Evolutionary conservation across 1,140 invertebrate species (phyloP), one percentile per base, ranked within the genome.

Genomic region (Himalopsyche phryganea): DNA sequence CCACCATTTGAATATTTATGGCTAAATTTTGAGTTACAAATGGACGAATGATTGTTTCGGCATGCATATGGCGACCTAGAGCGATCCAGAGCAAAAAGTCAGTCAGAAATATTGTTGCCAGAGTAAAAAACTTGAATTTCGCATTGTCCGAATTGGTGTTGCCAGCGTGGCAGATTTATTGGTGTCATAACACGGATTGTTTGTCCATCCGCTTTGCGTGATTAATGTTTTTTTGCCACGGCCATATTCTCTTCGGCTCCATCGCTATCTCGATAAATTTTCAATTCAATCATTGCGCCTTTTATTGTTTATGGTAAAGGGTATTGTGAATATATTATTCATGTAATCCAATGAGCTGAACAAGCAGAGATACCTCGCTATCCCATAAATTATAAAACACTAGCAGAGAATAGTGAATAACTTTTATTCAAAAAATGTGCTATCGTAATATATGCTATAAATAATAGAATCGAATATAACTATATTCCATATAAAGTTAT

Each of bases 191-290:
- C 33, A 40, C 33, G 14, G 14, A 20, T 28, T 23, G 14, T 38
- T 53, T 48, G 56, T 58, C 41, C 40, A 45, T 51, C 56, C 41
- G 41, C 32, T 36, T 9, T 14, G 47, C 38, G 11, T 59, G 57
- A 59, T 59, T 48, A 53, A 59, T 45, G 56, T 33, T 35, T 28
- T 28, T 28, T 50, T 52, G 49, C 50, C 32, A 36, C 11, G 33
- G 36, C 38, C 42, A 38, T 53, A 47, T 59, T 53, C 23, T 41
- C 13, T 41, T 10, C 48, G 11, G 40, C 18, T 40, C 23, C 23
- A 28, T 20, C 17, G 23, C 50, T 32, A 42, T 44, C 50, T 32
- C 50, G 14, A 44, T 44, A 15, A 52, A 52, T 42, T 52, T 33
- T 19, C 38, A 32, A 28, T 49, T 44, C 41, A 52, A 52, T 52